Percentiles rank a stretch among this genome's conserved stretches.
Evolutionary conservation across 2,888 invertebrate genomes (phyloP).

Genomic region (Harpalus rufipes): DNA sequence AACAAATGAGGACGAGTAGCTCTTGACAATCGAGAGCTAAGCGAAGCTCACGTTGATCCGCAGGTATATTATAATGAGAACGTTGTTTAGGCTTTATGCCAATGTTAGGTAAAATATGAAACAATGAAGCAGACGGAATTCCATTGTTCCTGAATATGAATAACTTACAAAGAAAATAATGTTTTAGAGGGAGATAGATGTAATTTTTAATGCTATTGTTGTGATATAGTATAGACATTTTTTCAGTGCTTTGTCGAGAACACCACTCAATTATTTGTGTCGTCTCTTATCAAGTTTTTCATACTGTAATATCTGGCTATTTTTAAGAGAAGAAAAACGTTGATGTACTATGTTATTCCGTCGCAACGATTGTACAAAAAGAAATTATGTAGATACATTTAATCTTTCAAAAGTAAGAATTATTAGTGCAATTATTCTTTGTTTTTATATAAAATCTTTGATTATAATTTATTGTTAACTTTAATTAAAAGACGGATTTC

Average conservation of each 20-base stretch:
- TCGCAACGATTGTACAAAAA: background rate
- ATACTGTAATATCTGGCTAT: constrained; percentile 11
- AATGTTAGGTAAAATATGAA: constrained; percentile 53
- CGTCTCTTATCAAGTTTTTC: constrained; percentile 5
- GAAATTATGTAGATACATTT: constrained; percentile 2
- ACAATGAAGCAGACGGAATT: constrained; percentile 49
- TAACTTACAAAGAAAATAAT: constrained; percentile 44
- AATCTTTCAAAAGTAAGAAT: constrained; percentile 2
- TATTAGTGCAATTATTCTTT: background rate
- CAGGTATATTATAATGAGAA: constrained; percentile 43
- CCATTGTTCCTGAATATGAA: constrained; percentile 49
- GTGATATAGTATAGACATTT: constrained; percentile 30
- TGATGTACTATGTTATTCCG: background rate
- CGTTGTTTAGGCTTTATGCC: constrained; percentile 35
- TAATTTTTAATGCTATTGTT: constrained; percentile 57
- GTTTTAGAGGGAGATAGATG: constrained; percentile 39
- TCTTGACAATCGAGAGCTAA: constrained; percentile 30
- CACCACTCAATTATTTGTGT: constrained; percentile 42
- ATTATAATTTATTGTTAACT: too few species aligned
- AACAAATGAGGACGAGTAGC: constrained; percentile 30
- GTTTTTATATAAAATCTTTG: background rate
- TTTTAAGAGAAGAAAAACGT: background rate
- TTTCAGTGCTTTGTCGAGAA: constrained; percentile 26
- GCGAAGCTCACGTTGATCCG: constrained; percentile 40
- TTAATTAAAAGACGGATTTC: too few species aligned